phyloP scores from a whole-genome alignment of 92 coral and sea anemone genomes.

The Virgularia gustaviana region DNA sequence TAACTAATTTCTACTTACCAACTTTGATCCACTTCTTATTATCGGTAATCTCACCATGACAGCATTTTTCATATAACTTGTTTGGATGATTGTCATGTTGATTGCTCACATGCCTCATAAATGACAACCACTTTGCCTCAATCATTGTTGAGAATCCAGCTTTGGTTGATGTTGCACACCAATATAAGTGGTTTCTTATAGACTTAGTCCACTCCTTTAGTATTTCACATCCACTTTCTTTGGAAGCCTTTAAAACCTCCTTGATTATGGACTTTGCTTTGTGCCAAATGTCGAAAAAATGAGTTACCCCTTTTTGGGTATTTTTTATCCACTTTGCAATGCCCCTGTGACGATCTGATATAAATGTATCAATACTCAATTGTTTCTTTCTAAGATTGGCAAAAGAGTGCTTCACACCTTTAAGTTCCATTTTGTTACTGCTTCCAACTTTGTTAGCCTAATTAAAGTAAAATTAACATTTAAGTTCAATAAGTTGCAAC shows the following conservation, averaged over 20 bases:
- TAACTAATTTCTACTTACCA: conserved; percentile 8
- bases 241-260: conserved; percentile 20
- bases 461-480: too few relatives aligned
- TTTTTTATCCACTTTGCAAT: conserved; percentile 34
- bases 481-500: too few relatives aligned
- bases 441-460: conserved; percentile 3
- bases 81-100: conserved; percentile 12
- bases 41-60: conserved; percentile 30
- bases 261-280: conserved; percentile 31
- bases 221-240: conserved; percentile 30
- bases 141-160: conserved; percentile 13
- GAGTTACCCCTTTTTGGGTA: neutral
- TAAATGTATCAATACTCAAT: conserved; percentile 17
- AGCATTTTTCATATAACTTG: conserved; percentile 8
- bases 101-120: conserved; percentile 35
- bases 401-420: conserved; percentile 19
- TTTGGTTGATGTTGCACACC: conserved; percentile 41
- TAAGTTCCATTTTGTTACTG: neutral
- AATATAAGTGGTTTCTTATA: conserved; percentile 27
- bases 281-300: conserved; percentile 45
- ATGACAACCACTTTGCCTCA: conserved; percentile 33
- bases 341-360: conserved; percentile 30
- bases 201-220: conserved; percentile 21
- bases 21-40: conserved; percentile 33
- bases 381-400: neutral